Conservation (phyloP, 2,888 invertebrate species). For the Ochropacha duplaris region DNA sequence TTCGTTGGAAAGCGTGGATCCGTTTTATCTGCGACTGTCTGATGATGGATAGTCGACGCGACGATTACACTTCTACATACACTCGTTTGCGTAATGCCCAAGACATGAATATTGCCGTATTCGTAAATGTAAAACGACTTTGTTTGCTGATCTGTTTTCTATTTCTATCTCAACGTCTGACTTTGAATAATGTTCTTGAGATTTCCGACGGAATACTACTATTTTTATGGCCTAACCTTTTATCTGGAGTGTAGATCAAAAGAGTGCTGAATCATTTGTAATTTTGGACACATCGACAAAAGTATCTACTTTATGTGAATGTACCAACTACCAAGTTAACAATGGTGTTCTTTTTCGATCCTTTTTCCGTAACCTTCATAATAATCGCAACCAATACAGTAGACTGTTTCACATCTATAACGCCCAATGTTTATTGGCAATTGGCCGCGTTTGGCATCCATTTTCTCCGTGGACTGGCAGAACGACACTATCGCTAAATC, state of each 20-base stretch:
- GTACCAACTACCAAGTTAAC: neutral
- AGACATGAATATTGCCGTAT: neutral
- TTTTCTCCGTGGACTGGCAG: conserved; percentile 12
- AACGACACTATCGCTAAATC: conserved; percentile 33
- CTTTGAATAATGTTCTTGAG: neutral
- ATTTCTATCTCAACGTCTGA: neutral
- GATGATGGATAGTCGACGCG: conserved; percentile 8
- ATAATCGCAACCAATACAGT: neutral
- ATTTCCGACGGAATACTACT: neutral
- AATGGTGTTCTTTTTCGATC: neutral
- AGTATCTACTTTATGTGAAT: neutral
- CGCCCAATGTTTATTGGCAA: conserved; percentile 2
- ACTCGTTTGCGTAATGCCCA: conserved; percentile 1
- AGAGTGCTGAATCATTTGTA: neutral
- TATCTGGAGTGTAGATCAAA: neutral
- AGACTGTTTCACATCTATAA: conserved; percentile 3
- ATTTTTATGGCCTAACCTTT: neutral
- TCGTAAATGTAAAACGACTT: neutral
- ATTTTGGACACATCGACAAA: neutral
- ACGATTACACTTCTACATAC: conserved; percentile 1
- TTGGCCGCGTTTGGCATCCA: conserved; percentile 22
- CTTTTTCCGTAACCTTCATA: neutral
- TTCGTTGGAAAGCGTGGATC: conserved; percentile 25
- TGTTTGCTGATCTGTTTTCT: conserved; percentile 1
- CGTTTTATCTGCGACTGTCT: conserved; percentile 14